These are phyloP conservation scores for Eupithecia centaureata DNA, from an alignment of 2,888 invertebrate genomes.

Conservation along the genomic window DNA sequence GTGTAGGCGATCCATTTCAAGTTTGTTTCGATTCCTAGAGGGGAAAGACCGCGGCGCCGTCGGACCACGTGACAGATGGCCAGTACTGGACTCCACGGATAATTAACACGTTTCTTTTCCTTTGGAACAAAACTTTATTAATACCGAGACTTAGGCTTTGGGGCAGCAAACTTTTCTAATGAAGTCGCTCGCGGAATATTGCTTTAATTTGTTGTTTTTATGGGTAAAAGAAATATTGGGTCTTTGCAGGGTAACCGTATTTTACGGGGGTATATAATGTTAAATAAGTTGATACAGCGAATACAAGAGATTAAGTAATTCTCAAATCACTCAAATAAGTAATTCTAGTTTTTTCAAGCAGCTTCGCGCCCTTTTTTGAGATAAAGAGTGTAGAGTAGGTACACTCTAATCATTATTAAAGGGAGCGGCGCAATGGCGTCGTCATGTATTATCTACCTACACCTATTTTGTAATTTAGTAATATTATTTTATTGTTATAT, in stretches of 20 bases:
- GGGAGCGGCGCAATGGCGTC: too few relatives aligned
- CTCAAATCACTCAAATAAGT: too few relatives aligned
- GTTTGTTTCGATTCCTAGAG: slow-evolving; percentile 48
- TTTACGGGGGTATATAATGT: background rate
- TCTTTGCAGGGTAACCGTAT: background rate
- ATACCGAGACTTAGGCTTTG: slow-evolving; percentile 80
- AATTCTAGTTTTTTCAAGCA: too few relatives aligned
- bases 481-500: too few relatives aligned
- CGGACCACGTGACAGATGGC: slow-evolving; percentile 72
- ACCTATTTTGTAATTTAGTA: too few relatives aligned
- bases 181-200: slow-evolving; percentile 78
- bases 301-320: too few relatives aligned
- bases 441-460: too few relatives aligned
- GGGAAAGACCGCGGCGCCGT: slow-evolving; percentile 13
- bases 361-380: too few relatives aligned
- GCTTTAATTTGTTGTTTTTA: slow-evolving; percentile 79
- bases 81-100: slow-evolving; percentile 63
- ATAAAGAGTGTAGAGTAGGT: too few relatives aligned
- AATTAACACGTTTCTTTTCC: slow-evolving; percentile 82
- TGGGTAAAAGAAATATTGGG: slow-evolving; percentile 37
- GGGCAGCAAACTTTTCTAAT: slow-evolving; percentile 82
- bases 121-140: slow-evolving; percentile 82
- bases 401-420: too few relatives aligned
- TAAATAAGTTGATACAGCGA: too few relatives aligned
- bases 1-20: slow-evolving; percentile 42